Percentiles rank a stretch among this genome's conserved stretches.
phyloP scores from a whole-genome alignment of 2,888 invertebrate species.

The Autographa pulchrina region DNA sequence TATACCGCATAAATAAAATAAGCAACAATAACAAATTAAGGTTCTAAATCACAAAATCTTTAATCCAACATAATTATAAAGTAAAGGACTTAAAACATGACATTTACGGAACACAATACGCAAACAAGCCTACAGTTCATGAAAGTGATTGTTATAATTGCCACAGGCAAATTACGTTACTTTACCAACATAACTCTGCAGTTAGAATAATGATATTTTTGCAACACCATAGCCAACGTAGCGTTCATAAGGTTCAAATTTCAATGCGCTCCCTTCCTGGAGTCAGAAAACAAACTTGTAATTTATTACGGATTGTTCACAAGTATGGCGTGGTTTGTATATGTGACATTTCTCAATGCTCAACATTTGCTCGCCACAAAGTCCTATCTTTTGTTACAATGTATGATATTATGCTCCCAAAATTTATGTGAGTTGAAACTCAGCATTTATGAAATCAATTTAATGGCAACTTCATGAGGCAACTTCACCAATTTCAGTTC shows the following conservation, averaged over 20 bases:
- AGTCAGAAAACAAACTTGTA: conserved; percentile 47
- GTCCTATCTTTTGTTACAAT: conserved; percentile 63
- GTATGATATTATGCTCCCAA: conserved; percentile 45
- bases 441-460: conserved; percentile 28
- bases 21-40: conserved; percentile 29
- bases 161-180: conserved; percentile 65
- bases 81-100: conserved; percentile 62
- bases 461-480: not conserved
- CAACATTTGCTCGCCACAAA: conserved; percentile 67
- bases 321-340: conserved; percentile 59
- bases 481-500: conserved; percentile 7
- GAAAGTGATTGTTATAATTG: conserved; percentile 73
- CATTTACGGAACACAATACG: conserved; percentile 64
- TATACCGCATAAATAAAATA: not conserved
- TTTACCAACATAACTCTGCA: conserved; percentile 48
- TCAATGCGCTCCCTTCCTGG: conserved; percentile 19
- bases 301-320: conserved; percentile 55
- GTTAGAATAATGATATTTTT: conserved; percentile 19
- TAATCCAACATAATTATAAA: conserved; percentile 58
- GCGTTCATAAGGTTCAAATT: conserved; percentile 36
- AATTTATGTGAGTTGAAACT: conserved; percentile 44
- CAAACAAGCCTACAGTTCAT: conserved; percentile 69
- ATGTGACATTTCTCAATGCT: conserved; percentile 63
- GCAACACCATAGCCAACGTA: conserved; percentile 17
- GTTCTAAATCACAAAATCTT: conserved; percentile 47